Conservation (phyloP, 2,113 vertebrate genomes). For the Calyptommatus sinebrachiatus region DNA sequence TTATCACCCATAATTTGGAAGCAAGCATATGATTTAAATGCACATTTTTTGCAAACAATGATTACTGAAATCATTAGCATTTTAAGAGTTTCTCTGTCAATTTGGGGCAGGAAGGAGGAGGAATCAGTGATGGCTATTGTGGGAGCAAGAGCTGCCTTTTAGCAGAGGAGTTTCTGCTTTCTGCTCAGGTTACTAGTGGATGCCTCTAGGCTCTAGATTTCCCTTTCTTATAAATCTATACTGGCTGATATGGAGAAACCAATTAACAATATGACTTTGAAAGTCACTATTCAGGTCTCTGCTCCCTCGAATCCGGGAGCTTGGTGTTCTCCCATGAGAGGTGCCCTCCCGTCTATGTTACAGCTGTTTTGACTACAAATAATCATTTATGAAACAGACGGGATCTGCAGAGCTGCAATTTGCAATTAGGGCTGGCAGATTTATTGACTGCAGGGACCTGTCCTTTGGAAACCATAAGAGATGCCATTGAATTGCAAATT, state of each 20-base stretch:
- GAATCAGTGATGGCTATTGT: background rate
- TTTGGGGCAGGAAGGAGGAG: background rate
- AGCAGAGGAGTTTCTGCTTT: background rate
- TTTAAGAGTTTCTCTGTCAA: background rate
- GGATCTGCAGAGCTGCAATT: slow-evolving; percentile 9
- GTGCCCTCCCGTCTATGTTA: background rate
- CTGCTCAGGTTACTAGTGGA: background rate
- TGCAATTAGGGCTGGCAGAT: slow-evolving; percentile 19
- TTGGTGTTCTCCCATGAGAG: background rate
- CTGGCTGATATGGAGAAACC: background rate
- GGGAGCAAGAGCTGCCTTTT: background rate
- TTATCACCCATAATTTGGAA: background rate
- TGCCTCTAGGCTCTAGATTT: background rate
- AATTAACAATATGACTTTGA: background rate
- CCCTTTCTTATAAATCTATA: background rate
- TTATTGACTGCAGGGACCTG: slow-evolving; percentile 8
- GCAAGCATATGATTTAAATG: background rate
- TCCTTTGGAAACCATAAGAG: background rate
- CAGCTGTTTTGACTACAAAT: slow-evolving; percentile 13
- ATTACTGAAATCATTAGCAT: background rate
- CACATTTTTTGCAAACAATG: background rate
- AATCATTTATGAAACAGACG: slow-evolving; percentile 5
- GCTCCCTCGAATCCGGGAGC: background rate
- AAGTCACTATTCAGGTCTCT: background rate
- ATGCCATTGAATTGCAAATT: slow-evolving; percentile 28